Conservation (phyloP, 2,797 vertebrate species). For the Characodon lateralis region DNA sequence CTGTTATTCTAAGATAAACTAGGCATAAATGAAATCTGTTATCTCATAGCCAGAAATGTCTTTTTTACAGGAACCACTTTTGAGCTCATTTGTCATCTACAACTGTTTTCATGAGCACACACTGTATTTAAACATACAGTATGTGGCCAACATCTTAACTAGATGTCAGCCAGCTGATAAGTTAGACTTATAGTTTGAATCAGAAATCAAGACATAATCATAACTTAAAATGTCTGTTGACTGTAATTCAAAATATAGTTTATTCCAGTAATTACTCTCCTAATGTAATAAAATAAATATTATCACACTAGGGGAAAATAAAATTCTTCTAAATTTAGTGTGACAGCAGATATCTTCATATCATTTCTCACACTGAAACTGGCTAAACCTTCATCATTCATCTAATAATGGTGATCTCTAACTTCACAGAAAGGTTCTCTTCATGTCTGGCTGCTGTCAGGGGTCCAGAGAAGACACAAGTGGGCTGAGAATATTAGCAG, state of each 20-base stretch:
- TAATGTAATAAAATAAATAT: not conserved
- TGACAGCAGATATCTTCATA: too few relatives aligned
- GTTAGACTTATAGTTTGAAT: not conserved
- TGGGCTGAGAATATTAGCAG: not conserved
- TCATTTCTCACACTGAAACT: not conserved
- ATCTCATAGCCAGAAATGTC: not conserved
- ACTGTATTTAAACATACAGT: too few relatives aligned
- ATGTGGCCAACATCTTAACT: not conserved
- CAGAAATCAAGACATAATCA: not conserved
- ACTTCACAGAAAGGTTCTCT: not conserved
- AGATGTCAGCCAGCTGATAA: not conserved
- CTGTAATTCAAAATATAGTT: not conserved
- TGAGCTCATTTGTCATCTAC: not conserved
- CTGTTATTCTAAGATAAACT: not conserved
- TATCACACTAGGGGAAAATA: not conserved
- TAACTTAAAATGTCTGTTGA: not conserved
- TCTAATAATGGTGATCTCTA: not conserved
- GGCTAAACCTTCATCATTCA: not conserved
- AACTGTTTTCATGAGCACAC: not conserved
- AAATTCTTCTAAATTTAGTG: not conserved
- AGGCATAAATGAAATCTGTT: not conserved
- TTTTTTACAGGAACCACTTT: not conserved
- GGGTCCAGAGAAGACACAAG: not conserved
- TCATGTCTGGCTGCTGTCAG: not conserved
- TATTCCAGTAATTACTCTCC: not conserved